Conservation (phyloP, 2,113 vertebrate genomes). For the Pao palembangensis region DNA sequence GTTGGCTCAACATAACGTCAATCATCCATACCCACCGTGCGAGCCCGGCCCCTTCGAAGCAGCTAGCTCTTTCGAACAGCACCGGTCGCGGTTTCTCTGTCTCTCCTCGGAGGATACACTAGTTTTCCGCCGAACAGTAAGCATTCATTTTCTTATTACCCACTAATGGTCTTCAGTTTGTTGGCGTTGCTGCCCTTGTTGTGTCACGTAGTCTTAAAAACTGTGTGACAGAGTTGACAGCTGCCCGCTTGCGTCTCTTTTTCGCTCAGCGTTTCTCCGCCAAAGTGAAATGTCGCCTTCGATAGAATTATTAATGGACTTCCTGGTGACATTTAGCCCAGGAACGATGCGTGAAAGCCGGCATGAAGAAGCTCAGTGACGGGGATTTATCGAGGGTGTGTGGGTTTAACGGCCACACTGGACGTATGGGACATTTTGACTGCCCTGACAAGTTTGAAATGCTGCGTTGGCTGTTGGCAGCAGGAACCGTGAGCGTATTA, state of each 20-base stretch:
- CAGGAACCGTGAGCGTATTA: conserved; percentile 11
- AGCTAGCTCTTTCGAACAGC: conserved; percentile 8
- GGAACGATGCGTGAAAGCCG: neutral
- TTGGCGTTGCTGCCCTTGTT: neutral
- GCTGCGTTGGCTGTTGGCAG: conserved; percentile 30
- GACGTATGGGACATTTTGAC: conserved; percentile 21
- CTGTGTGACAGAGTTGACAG: conserved; percentile 11
- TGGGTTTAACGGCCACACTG: conserved; percentile 5
- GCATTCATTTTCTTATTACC: conserved; percentile 2
- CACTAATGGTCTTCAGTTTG: neutral
- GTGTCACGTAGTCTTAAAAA: neutral
- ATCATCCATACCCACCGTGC: neutral
- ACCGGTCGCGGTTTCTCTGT: neutral
- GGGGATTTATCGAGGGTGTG: neutral
- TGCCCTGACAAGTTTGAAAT: conserved; percentile 39
- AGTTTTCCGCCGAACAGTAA: conserved; percentile 46
- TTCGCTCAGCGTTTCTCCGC: neutral
- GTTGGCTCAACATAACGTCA: conserved; percentile 26
- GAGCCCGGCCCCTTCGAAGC: conserved; percentile 14
- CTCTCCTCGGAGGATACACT: conserved; percentile 27
- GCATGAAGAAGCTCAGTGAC: accelerated
- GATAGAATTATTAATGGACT: conserved; percentile 63
- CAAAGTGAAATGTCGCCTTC: conserved; percentile 30
- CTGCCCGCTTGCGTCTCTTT: neutral
- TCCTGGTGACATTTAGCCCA: conserved; percentile 8